These are phyloP conservation scores for Aspidiotus rigidus DNA, from an alignment of 2,888 invertebrate genomes.

Conservation along the genomic window DNA sequence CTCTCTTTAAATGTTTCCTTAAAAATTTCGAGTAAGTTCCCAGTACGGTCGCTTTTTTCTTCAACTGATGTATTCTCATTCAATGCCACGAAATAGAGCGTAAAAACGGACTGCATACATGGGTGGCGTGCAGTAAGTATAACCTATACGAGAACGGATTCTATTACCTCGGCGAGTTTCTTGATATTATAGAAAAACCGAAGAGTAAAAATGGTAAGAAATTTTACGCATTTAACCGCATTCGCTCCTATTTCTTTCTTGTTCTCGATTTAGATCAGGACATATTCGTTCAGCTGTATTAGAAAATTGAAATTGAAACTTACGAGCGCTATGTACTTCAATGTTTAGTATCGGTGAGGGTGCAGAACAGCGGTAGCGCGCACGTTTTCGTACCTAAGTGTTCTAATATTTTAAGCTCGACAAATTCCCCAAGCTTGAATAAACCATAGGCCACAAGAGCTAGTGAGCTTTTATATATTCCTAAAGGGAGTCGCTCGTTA, in stretches of 20 bases:
- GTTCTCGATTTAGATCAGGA: too few relatives aligned
- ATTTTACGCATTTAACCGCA: background rate
- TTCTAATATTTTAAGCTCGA: constrained; percentile 34
- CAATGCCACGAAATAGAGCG: too few relatives aligned
- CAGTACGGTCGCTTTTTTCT: too few relatives aligned
- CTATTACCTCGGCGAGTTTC: constrained; percentile 23
- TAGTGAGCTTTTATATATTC: background rate
- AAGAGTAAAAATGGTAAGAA: background rate
- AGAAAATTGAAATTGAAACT: constrained; percentile 33
- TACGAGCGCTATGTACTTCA: constrained; percentile 30
- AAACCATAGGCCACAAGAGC: constrained; percentile 19
- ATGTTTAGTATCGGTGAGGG: constrained; percentile 29
- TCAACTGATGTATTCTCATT: too few relatives aligned
- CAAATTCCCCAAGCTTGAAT: constrained; percentile 33
- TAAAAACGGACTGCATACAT: too few relatives aligned
- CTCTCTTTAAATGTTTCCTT: too few relatives aligned
- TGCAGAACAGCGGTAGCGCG: background rate
- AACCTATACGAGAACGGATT: background rate
- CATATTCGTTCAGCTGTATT: background rate
- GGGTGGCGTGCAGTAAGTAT: too few relatives aligned
- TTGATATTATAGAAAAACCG: background rate
- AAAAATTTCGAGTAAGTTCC: too few relatives aligned
- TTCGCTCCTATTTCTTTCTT: too few relatives aligned
- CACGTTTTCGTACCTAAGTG: constrained; percentile 16
- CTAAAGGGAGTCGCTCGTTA: background rate